Evolutionary conservation across 2,797 vertebrate species (phyloP).

Genomic region (Zenarchopterus dispar): DNA sequence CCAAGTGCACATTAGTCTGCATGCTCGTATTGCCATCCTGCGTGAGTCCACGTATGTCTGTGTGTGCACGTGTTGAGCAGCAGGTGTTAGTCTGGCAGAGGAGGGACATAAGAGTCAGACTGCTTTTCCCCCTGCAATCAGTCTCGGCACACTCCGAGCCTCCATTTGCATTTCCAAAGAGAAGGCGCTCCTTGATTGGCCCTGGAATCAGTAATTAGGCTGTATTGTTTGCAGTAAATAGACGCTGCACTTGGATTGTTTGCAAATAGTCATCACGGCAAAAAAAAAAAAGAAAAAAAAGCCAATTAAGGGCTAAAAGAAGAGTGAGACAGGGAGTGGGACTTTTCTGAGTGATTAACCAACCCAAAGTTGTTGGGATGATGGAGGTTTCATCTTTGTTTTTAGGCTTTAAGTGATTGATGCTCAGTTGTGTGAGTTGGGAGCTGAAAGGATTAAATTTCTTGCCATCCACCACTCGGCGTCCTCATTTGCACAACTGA

Average conservation of each 20-base stretch:
- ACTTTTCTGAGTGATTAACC: conserved; percentile 70
- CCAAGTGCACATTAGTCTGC: conserved; percentile 23
- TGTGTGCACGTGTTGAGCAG: conserved; percentile 56
- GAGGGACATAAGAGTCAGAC: conserved; percentile 69
- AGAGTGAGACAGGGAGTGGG: conserved; percentile 58
- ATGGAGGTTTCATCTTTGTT: conserved; percentile 42
- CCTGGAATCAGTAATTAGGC: conserved; percentile 83
- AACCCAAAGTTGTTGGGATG: conserved; percentile 54
- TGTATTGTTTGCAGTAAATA: conserved; percentile 87
- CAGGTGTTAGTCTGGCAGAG: conserved; percentile 85
- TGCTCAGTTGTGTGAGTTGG: conserved; percentile 31
- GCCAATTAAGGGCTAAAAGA: conserved; percentile 76
- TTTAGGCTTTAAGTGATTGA: conserved; percentile 46
- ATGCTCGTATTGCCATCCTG: conserved; percentile 15
- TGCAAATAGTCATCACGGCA: conserved; percentile 78
- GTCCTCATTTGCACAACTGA: conserved; percentile 31
- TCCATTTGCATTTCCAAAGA: conserved; percentile 85
- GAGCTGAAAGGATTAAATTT: conserved; percentile 40
- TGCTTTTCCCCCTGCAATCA: conserved; percentile 82
- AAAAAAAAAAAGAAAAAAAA: conserved; percentile 64
- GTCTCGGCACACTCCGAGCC: conserved; percentile 69
- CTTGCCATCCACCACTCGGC: conserved; percentile 20
- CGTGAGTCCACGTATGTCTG: conserved; percentile 21
- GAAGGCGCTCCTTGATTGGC: conserved; percentile 83
- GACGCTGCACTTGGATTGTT: conserved; percentile 80